These are phyloP conservation scores for Cavia porcellus DNA, from an alignment of 2,113 vertebrate species.

Conservation along the genomic window DNA sequence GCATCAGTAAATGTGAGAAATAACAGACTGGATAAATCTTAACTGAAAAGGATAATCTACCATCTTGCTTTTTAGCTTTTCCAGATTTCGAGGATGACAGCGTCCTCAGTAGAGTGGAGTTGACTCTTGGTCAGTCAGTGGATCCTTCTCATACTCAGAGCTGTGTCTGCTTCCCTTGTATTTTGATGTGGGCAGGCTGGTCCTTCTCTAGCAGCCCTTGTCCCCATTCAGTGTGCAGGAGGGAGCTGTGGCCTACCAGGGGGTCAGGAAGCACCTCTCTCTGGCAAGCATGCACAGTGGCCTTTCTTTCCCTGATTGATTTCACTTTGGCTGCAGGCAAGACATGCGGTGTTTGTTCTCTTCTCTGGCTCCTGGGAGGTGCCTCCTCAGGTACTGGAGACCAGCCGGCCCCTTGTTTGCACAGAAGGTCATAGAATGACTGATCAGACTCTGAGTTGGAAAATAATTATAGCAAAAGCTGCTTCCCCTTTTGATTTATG, in stretches of 20 bases:
- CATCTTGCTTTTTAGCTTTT: slow-evolving; percentile 33
- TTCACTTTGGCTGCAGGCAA: not conserved
- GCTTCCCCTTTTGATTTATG: not conserved
- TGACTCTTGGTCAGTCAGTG: not conserved
- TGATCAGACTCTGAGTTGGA: not conserved
- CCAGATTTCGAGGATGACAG: not conserved
- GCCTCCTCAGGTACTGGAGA: not conserved
- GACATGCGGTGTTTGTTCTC: not conserved
- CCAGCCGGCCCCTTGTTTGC: not conserved
- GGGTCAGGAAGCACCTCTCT: not conserved
- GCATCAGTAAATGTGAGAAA: not conserved
- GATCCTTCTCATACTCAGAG: not conserved
- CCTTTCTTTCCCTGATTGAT: not conserved
- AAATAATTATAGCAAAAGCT: not conserved
- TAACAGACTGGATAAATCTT: not conserved
- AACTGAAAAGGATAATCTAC: not conserved
- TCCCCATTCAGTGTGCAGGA: not conserved
- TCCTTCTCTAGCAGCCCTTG: not conserved
- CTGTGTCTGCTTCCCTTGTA: not conserved
- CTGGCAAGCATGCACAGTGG: fast-evolving
- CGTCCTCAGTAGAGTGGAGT: slow-evolving; percentile 6
- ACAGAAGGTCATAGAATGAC: not conserved
- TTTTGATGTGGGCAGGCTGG: not conserved
- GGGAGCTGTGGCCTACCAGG: not conserved
- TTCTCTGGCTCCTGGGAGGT: not conserved